Percentiles rank a stretch among this genome's conserved stretches.
phyloP scores from a whole-genome alignment of 2,113 vertebrate species.

The Urocolius indicus region DNA sequence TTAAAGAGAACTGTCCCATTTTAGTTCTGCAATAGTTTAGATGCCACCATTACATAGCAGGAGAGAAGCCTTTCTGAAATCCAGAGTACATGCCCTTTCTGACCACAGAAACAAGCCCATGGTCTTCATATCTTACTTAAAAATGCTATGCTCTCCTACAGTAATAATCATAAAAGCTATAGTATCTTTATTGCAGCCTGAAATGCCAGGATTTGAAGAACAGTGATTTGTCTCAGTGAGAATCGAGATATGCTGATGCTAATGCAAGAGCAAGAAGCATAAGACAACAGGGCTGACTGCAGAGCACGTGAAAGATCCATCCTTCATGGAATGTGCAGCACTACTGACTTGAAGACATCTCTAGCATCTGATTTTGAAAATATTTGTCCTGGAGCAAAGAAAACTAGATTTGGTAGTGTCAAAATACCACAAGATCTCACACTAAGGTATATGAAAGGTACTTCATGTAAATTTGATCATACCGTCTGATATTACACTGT shows the following conservation, averaged over 20 bases:
- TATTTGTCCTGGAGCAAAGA: neutral
- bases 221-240: neutral
- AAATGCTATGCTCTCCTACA: neutral
- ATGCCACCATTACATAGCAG: conserved; percentile 62
- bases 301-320: neutral
- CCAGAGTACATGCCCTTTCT: neutral
- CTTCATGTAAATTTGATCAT: neutral
- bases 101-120: neutral
- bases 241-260: neutral
- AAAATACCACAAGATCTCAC: neutral
- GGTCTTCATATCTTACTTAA: neutral
- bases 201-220: neutral
- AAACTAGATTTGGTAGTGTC: neutral
- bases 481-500: rapidly evolving
- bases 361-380: neutral
- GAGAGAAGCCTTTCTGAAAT: conserved; percentile 20
- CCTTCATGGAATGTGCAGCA: neutral
- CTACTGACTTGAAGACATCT: neutral
- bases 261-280: neutral
- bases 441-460: neutral
- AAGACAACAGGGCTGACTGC: neutral
- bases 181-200: neutral
- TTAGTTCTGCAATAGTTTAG: conserved; percentile 67
- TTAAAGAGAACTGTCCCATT: conserved; percentile 41
- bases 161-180: neutral